phyloP scores from a whole-genome alignment of 2,113 vertebrate genomes.

The Sisor rabdophorus region DNA sequence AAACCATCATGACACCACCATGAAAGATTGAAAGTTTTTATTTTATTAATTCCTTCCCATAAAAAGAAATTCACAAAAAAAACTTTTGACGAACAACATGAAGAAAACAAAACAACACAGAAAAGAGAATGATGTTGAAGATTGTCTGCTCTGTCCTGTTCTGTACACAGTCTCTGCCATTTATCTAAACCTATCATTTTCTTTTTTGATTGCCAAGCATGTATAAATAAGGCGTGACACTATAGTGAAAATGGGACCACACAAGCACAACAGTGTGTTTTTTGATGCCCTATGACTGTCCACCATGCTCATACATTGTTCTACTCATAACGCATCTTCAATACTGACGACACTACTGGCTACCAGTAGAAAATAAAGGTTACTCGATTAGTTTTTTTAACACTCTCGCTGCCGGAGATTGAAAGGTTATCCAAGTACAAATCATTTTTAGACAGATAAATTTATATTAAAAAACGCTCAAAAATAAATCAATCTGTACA shows the following conservation, averaged over 20 bases:
- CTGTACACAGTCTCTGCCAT: slow-evolving; percentile 30
- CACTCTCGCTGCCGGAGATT: neutral
- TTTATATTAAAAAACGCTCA: slow-evolving; percentile 62
- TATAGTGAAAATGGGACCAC: slow-evolving; percentile 36
- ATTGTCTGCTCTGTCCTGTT: slow-evolving; percentile 25
- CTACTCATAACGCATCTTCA: neutral
- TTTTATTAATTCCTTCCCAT: slow-evolving; percentile 58
- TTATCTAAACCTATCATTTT: slow-evolving; percentile 30
- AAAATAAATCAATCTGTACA: slow-evolving; percentile 56
- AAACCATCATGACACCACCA: too few relatives aligned
- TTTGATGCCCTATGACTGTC: neutral
- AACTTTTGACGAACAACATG: slow-evolving; percentile 55
- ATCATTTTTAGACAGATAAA: slow-evolving; percentile 12
- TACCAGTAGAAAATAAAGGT: neutral
- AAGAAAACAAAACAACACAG: slow-evolving; percentile 58
- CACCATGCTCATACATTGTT: slow-evolving; percentile 1
- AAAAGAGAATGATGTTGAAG: slow-evolving; percentile 41
- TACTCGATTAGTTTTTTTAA: neutral
- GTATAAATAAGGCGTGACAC: slow-evolving; percentile 23
- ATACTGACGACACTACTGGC: neutral
- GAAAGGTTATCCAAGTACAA: slow-evolving; percentile 20
- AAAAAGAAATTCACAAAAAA: slow-evolving; percentile 72
- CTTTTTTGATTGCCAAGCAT: slow-evolving; percentile 37
- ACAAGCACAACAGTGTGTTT: slow-evolving; percentile 1
- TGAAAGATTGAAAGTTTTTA: slow-evolving; percentile 34